Evolutionary conservation across 2,113 vertebrate genomes (phyloP).

Genomic region (Paraplagusia blochii): DNA sequence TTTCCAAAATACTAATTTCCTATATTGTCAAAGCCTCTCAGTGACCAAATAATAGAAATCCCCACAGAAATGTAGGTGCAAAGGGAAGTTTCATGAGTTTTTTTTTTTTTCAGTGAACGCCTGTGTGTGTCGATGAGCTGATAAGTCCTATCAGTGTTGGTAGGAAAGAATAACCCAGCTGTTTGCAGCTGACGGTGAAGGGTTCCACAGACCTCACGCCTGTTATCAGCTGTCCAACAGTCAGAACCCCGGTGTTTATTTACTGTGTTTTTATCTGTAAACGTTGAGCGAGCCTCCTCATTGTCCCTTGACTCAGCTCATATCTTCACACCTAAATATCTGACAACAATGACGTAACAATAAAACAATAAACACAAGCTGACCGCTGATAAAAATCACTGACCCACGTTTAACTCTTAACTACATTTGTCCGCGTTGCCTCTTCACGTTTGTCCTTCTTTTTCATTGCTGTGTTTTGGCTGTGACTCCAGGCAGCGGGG

Average conservation of each 20-base stretch:
- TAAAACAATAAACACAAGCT: no score
- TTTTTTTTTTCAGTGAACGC: slow-evolving; percentile 7
- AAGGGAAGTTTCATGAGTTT: slow-evolving; percentile 14
- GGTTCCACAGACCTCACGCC: slow-evolving; percentile 19
- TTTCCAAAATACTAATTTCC: no score
- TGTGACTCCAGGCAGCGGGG: slow-evolving; percentile 88
- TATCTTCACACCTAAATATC: neutral
- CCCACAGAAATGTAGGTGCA: neutral
- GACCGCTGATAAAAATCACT: no score
- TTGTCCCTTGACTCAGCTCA: neutral
- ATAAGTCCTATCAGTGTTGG: slow-evolving; percentile 46
- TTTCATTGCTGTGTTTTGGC: slow-evolving; percentile 40
- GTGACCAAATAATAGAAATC: neutral
- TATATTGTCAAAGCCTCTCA: no score
- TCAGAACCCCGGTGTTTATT: slow-evolving; percentile 30
- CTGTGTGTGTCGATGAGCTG: slow-evolving; percentile 28
- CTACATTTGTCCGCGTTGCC: neutral
- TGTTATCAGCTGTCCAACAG: slow-evolving; percentile 29
- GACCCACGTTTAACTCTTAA: slow-evolving; percentile 10
- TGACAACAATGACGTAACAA: slow-evolving; percentile 1
- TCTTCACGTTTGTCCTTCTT: slow-evolving; percentile 27
- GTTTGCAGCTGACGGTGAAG: slow-evolving; percentile 31
- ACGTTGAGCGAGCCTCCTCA: no score
- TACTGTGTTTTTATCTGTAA: slow-evolving; percentile 26
- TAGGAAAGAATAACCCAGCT: slow-evolving; percentile 46